Percentiles rank a stretch among this genome's conserved stretches.
Evolutionary conservation across 2,113 vertebrate species (phyloP).

Genomic region (Glaucidium brasilianum): DNA sequence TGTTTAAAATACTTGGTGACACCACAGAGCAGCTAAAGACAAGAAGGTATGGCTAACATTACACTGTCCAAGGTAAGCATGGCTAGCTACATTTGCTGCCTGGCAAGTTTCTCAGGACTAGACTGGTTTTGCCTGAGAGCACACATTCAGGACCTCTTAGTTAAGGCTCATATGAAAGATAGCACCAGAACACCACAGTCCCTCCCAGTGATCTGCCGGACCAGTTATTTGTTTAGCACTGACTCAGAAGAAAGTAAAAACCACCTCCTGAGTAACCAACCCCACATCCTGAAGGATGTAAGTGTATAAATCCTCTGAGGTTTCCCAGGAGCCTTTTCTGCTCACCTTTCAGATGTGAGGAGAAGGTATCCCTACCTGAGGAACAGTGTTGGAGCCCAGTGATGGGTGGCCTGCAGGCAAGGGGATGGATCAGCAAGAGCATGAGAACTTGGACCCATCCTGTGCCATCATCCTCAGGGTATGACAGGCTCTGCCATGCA

Average conservation of each 20-base stretch:
- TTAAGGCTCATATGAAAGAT: neutral
- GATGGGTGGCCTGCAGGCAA: neutral
- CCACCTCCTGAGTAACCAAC: neutral
- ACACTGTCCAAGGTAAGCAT: neutral
- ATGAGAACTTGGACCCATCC: neutral
- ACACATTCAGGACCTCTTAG: neutral
- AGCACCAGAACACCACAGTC: neutral
- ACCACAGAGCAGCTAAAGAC: neutral
- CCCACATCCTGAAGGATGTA: neutral
- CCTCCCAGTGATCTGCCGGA: accelerated
- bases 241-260: neutral
- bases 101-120: neutral
- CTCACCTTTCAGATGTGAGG: neutral
- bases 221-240: neutral
- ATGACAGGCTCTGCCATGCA: accelerated
- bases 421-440: neutral
- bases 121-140: neutral
- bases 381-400: neutral
- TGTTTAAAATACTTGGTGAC: neutral
- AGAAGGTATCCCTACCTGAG: neutral
- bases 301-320: neutral
- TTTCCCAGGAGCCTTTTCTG: neutral
- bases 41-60: neutral
- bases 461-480: accelerated
- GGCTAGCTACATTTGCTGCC: neutral